phyloP scores from a whole-genome alignment of 2,888 invertebrate species.

The Colletes collaris region DNA sequence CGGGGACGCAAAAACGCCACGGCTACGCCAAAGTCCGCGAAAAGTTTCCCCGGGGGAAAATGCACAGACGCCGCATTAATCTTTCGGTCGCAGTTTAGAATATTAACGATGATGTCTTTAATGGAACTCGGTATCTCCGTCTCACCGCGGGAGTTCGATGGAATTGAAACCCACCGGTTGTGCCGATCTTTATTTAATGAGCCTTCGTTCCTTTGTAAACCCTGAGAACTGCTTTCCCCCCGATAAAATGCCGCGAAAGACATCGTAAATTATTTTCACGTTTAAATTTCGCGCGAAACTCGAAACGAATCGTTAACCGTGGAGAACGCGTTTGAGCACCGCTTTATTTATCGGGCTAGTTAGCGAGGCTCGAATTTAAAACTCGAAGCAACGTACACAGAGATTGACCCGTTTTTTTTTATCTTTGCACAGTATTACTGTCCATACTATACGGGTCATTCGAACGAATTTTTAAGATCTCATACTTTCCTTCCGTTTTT shows the following conservation, averaged over 20 bases:
- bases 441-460: too few species aligned
- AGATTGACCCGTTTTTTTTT: too few species aligned
- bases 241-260: conserved; percentile 4
- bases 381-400: too few species aligned
- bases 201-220: conserved; percentile 24
- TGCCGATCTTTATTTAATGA: conserved; percentile 50
- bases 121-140: conserved; percentile 34
- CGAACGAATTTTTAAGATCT: too few species aligned
- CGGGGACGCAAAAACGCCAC: conserved; percentile 14
- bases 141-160: background rate
- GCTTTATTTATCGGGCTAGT: too few species aligned
- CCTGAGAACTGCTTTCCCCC: background rate
- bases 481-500: too few species aligned
- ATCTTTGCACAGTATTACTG: too few species aligned
- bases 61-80: conserved; percentile 45
- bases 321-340: too few species aligned
- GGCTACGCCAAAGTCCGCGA: conserved; percentile 16
- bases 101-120: conserved; percentile 55
- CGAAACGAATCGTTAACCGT: background rate
- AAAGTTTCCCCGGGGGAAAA: conserved; percentile 35
- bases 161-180: conserved; percentile 51
- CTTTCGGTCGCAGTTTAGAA: conserved; percentile 44
- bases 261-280: conserved; percentile 7
- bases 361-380: too few species aligned
- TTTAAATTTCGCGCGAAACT: background rate